Conservation (phyloP, 2,113 vertebrate genomes). For the Pterocles gutturalis region DNA sequence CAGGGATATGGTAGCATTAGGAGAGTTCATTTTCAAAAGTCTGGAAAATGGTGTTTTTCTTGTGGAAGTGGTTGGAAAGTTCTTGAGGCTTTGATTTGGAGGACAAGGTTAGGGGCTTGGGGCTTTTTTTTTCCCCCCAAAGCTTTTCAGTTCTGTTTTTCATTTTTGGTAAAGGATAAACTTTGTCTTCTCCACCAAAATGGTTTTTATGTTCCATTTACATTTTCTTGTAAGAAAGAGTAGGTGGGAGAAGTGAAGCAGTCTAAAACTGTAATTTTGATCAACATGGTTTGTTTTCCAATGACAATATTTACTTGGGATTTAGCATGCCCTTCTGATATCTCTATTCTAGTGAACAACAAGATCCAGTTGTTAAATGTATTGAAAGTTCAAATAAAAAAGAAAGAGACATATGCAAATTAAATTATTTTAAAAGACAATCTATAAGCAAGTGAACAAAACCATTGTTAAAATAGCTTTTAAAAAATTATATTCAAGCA, state of each 20-base stretch:
- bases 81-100: not conserved
- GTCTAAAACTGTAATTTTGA: not conserved
- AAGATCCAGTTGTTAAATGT: not conserved
- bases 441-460: not conserved
- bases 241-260: not conserved
- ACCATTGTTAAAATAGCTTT: not conserved
- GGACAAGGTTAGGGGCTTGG: rapidly evolving
- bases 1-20: rapidly evolving
- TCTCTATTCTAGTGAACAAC: not conserved
- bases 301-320: not conserved
- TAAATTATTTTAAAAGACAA: not conserved
- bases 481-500: not conserved
- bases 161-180: not conserved
- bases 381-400: not conserved
- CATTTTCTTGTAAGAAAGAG: not conserved
- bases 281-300: not conserved
- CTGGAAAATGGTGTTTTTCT: not conserved
- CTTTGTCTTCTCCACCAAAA: not conserved
- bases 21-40: not conserved
- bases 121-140: not conserved
- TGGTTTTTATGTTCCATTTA: not conserved
- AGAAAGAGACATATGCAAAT: not conserved
- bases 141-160: not conserved
- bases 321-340: not conserved
- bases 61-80: not conserved